Percentiles rank a stretch among this genome's conserved stretches.
Evolutionary conservation across 2,888 invertebrate species (phyloP).

Genomic region (Thereva nobilitata): DNA sequence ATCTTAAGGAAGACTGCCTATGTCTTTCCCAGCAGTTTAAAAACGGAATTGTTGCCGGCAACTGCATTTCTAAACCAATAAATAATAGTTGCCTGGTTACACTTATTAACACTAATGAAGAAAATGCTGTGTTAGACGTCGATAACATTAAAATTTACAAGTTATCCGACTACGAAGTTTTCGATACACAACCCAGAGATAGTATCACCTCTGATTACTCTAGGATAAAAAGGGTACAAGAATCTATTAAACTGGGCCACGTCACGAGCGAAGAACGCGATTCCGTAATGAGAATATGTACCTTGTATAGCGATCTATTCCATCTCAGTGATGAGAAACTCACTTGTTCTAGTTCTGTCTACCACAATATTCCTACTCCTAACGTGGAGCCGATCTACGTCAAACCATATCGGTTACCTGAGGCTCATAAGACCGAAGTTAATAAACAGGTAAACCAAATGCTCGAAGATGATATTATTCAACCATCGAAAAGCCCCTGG

Average conservation of each 20-base stretch:
- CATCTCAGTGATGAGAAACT: constrained; percentile 20
- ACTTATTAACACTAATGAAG: no score
- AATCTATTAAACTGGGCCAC: constrained; percentile 36
- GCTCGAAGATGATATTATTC: constrained; percentile 47
- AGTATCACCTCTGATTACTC: neutral
- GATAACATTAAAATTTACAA: constrained; percentile 2
- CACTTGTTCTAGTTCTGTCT: constrained; percentile 1
- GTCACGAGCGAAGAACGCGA: constrained; percentile 47
- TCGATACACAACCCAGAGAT: neutral
- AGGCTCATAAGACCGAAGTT: constrained; percentile 34
- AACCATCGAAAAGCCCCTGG: neutral
- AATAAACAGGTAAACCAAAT: constrained; percentile 44
- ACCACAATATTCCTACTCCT: constrained; percentile 9
- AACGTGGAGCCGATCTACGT: neutral
- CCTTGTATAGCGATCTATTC: constrained; percentile 49
- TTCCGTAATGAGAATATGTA: constrained; percentile 43
- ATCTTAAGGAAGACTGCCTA: no score
- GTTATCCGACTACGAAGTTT: constrained; percentile 10
- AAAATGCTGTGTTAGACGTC: no score
- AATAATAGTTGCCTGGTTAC: no score
- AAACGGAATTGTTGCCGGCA: no score
- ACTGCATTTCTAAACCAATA: no score
- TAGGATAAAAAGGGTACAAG: constrained; percentile 10
- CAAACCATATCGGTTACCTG: constrained; percentile 14
- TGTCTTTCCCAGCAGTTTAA: no score